Conservation (phyloP, 2,113 vertebrate species). For the Cryptomyrus ogoouensis region DNA sequence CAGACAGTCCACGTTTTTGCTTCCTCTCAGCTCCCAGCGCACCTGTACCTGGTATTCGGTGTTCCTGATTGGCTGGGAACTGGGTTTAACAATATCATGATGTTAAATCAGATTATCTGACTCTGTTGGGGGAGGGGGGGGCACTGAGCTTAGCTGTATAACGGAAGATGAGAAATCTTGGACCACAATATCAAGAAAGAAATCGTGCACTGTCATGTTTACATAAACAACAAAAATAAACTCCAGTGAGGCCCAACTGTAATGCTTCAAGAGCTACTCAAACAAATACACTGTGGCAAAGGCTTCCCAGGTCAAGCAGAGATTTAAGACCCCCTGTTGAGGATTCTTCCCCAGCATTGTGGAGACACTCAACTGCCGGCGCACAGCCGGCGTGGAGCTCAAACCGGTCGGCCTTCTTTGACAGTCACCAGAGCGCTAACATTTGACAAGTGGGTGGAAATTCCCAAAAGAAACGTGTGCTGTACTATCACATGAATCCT, state of each 20-base stretch:
- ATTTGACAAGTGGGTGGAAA: background rate
- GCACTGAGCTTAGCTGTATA: background rate
- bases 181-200: background rate
- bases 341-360: background rate
- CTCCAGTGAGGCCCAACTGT: background rate
- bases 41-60: too few species aligned
- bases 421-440: background rate
- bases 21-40: too few species aligned
- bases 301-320: background rate
- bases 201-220: background rate
- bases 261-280: background rate
- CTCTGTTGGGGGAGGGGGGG: background rate
- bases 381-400: background rate
- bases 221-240: background rate
- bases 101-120: background rate
- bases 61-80: too few species aligned
- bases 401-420: background rate
- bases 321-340: background rate
- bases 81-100: background rate
- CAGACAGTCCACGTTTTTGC: too few species aligned
- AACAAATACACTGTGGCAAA: background rate
- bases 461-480: background rate
- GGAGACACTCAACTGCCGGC: background rate
- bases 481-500: background rate
- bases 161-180: background rate